A percentile compares a stretch with the other conserved stretches of the same genome.
Conservation (phyloP, 1,140 invertebrate genomes). For the Limonius californicus region DNA sequence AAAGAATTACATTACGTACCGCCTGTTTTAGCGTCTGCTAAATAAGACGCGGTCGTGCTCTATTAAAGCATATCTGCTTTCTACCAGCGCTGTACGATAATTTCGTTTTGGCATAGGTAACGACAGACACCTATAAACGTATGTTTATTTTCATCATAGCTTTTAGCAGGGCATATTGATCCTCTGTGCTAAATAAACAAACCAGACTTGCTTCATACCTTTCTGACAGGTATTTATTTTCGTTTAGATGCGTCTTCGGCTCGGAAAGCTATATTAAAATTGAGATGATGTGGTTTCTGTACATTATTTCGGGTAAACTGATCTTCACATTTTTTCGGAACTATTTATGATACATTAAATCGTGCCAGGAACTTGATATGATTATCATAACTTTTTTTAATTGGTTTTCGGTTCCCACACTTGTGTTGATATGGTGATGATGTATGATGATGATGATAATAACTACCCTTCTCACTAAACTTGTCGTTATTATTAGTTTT, state of each 20-base stretch:
- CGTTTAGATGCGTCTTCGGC: neutral
- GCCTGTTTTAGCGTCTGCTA: no score
- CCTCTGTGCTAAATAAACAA: conserved; percentile 6
- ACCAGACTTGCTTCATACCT: conserved; percentile 11
- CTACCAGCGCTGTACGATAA: neutral
- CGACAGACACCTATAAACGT: conserved; percentile 13
- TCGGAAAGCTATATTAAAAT: neutral
- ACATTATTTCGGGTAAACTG: neutral
- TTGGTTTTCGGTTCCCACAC: no score
- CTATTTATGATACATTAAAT: no score
- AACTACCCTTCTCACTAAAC: no score
- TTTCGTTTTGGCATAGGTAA: conserved; percentile 7
- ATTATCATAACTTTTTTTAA: no score
- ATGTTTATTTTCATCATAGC: conserved; percentile 6
- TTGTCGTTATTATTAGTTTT: no score
- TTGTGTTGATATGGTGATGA: no score
- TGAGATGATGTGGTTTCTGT: neutral
- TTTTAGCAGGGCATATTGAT: conserved; percentile 9
- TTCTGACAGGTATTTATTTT: conserved; percentile 12
- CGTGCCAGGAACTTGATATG: no score
- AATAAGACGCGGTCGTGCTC: neutral
- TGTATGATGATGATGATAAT: no score
- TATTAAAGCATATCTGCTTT: neutral
- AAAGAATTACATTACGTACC: neutral
- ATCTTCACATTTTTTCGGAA: no score